Base-by-base conservation (phyloP, 2,888 invertebrate species). In the Abrostola tripartita region DNA sequence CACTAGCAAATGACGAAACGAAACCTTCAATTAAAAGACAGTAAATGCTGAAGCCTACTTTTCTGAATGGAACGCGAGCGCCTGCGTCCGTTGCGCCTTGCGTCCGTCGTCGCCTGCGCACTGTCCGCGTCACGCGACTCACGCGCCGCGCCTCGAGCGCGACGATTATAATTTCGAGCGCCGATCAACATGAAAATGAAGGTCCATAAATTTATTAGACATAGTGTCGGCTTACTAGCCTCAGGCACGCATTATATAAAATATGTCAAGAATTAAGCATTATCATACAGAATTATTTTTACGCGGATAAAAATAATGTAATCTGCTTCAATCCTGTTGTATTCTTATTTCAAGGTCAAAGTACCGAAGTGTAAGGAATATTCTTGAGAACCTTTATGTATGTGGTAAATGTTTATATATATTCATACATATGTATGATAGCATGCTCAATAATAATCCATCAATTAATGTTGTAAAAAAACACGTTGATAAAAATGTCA, bases 141-240 rank as follows among this genome's bases (percentile, higher is more conserved):
- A 82, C 85, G 87, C 86, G 85, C 85, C 87, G 88, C 92, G 89
- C 94, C 93, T 82, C 86, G 82, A 93, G 93, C 93, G 81, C 90
- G 90, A 88, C 91, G 92, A 92, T 93, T 93, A 94, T 93, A 91
- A 93, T 91, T 94, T 92, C 90, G 92, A 93, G 88, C 91, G 85
- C 90, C 94, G 93, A 93, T 94, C 93, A 93, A 92, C 93, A 92
- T 93, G 91, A 93, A 93, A 93, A 93, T 93, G 92, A 89, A 92
- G 88, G 91, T 86, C 88, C 92, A 93, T 94, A 94, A 94, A 94
- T 94, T 94, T 94, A 94, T 94, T 94, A 94, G 94, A 94, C 94
- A 92, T 92, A 93, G 93, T 93, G 94, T 94, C 93, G 93, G 94
- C 86, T 85, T 80, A 78, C 76, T 86, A 78, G 93, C 94, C 93